phyloP scores from a whole-genome alignment of 2,113 vertebrate genomes.

The Upupa epops region DNA sequence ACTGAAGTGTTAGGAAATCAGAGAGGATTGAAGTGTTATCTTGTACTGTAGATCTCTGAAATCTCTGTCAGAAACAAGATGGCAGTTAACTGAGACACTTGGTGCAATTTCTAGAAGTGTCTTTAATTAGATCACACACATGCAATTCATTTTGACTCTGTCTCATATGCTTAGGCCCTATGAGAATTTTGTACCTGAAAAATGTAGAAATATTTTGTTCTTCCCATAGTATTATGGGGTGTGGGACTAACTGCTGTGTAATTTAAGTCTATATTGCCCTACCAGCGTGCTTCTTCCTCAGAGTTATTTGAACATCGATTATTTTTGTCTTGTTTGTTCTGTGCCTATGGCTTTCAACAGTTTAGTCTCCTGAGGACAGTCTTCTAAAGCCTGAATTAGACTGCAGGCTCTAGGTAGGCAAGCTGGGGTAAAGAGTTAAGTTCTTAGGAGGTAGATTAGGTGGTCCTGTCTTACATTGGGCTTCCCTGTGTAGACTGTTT shows the following conservation, averaged over 20 bases:
- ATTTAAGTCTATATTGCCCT: background rate
- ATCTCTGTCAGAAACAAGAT: background rate
- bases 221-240: background rate
- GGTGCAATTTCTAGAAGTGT: background rate
- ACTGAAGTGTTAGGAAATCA: background rate
- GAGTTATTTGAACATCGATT: background rate
- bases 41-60: background rate
- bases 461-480: background rate
- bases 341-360: background rate
- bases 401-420: background rate
- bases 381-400: background rate
- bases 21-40: background rate
- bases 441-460: background rate
- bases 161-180: rapidly evolving
- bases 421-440: background rate
- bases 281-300: background rate
- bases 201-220: background rate
- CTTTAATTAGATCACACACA: background rate
- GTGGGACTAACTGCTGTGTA: background rate
- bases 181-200: background rate
- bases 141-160: background rate
- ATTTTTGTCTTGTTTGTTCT: background rate
- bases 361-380: background rate
- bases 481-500: background rate
- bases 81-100: background rate